A percentile compares a stretch with the other conserved stretches of the same genome.
phyloP scores from a whole-genome alignment of 2,797 vertebrate species.

The Poeciliopsis paucimaculata region DNA sequence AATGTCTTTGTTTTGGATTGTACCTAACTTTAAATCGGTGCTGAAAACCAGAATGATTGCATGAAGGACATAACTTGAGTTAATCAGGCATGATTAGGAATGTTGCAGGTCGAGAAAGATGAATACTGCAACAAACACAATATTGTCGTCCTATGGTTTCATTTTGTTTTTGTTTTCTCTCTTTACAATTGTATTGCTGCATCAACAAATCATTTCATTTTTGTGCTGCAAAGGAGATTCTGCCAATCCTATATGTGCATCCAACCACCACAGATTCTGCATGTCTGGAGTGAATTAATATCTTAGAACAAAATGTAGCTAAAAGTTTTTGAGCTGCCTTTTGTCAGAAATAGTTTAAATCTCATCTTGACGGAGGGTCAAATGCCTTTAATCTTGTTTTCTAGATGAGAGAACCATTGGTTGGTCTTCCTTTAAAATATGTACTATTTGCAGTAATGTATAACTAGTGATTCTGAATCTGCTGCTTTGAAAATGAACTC shows the following conservation, averaged over 20 bases:
- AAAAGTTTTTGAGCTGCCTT: neutral
- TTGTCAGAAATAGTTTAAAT: neutral
- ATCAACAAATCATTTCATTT: neutral
- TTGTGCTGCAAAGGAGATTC: neutral
- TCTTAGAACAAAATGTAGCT: neutral
- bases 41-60: neutral
- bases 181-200: neutral
- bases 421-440: neutral
- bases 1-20: neutral
- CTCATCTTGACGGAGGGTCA: no score
- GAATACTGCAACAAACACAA: neutral
- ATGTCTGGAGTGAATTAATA: neutral
- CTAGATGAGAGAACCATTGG: neutral
- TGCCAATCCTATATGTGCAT: neutral
- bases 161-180: neutral
- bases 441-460: neutral
- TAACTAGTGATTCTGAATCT: neutral
- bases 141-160: neutral
- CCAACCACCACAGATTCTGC: neutral
- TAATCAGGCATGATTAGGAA: neutral
- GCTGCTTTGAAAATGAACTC: neutral
- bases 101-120: constrained; percentile 2
- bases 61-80: neutral
- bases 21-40: neutral
- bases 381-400: neutral